Evolutionary conservation across 2,113 vertebrate genomes (phyloP), one percentile per base, ranked within the genome.

Genomic region (Urocolius indicus): DNA sequence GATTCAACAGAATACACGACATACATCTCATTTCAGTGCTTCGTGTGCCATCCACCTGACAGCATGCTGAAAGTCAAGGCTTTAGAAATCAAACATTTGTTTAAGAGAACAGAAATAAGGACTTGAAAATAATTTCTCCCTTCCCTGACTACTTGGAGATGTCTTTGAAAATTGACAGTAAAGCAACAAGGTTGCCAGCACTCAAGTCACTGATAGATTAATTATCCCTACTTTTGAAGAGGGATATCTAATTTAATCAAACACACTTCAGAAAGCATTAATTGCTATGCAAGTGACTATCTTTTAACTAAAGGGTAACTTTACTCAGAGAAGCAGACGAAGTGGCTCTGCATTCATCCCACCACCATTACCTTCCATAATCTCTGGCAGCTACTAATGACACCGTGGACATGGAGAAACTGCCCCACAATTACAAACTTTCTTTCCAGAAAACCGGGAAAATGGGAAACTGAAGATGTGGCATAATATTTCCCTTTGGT

Each of bases 211-310:
- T 4, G 13, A 23, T 16, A 58, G 79, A 94, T 89, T 72, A 82
- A 87, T 93, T 72, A 78, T n/a, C 87, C 67, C 82, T 57, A 0
- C 71, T 78, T 78, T 78, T n/a, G 73, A 54, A 81, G 59, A 69
- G 49, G 54, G 76, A 30, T 77, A 78, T 52, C 74, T 74, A 41
- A 91, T 84, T 79, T 59, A 80, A 95, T 91, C 77, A 78, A 82
- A 67, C 34, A 45, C 69, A 52, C 81, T 87, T 49, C 69, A 65
- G 78, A 85, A 89, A 74, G 68, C 45, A 29, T 91, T 76, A 74
- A 95, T 72, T 84, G 71, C 84, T 34, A 11, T 89, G 78, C 87
- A 89, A 85, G 88, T 20, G 52, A 30, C 80, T 34, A 77, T 57
- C 69, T 20, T 18, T 71, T 55, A 85, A 72, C 58, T 32, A 69